A percentile compares a stretch with the other conserved stretches of the same genome.
Conservation (phyloP, 1,140 invertebrate genomes). For the Tetramorium parvispinum region DNA sequence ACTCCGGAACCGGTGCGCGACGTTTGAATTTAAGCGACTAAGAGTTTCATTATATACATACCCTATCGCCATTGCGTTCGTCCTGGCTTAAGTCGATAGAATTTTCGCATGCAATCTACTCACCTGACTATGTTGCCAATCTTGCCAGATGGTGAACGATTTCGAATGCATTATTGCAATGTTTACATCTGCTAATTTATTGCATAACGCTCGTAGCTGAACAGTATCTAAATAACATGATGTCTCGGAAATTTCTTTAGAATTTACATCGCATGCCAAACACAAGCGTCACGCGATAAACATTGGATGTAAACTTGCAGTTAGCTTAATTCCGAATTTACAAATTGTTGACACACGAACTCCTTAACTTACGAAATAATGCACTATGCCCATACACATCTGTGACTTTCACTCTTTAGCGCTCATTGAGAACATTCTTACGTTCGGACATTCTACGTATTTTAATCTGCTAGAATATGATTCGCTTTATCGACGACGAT, state of each 20-base stretch:
- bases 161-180: neutral
- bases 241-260: neutral
- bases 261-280: neutral
- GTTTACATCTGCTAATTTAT: slow-evolving; percentile 5
- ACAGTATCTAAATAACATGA: neutral
- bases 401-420: neutral
- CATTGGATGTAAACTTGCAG: neutral
- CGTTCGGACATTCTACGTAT: neutral
- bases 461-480: neutral
- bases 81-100: slow-evolving; percentile 36
- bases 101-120: slow-evolving; percentile 65
- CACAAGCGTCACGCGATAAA: neutral
- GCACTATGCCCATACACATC: neutral
- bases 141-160: slow-evolving; percentile 24
- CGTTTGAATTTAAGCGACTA: slow-evolving; percentile 20
- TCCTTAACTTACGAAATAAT: neutral
- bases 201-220: neutral
- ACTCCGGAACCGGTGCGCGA: slow-evolving; percentile 13
- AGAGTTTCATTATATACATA: slow-evolving; percentile 58
- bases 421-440: neutral
- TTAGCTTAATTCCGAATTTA: neutral
- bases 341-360: neutral
- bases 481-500: slow-evolving; percentile 58
- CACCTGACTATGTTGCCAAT: slow-evolving; percentile 55
- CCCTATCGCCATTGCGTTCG: slow-evolving; percentile 29